Conservation (phyloP, 37 sponge, comb jelly and placozoan genomes). For the Petrosia ficiformis region DNA sequence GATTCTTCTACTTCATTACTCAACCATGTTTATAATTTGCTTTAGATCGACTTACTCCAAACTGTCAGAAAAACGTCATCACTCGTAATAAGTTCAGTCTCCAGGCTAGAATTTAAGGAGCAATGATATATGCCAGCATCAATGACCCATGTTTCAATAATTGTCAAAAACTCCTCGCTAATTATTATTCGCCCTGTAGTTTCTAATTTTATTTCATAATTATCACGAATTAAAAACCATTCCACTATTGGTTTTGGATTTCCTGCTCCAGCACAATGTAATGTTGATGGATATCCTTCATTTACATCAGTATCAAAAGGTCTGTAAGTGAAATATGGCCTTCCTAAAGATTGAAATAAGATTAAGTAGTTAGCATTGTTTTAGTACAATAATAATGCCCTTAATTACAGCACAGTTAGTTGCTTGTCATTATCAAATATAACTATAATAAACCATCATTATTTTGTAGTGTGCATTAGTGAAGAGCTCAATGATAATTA, state of each 20-base stretch:
- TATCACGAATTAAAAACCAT: slow-evolving; percentile 29
- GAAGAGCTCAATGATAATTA: too few relatives aligned
- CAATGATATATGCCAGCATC: slow-evolving; percentile 54
- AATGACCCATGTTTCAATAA: background rate
- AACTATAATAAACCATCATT: too few relatives aligned
- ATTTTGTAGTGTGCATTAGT: too few relatives aligned
- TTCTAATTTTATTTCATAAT: background rate
- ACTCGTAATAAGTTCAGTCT: background rate
- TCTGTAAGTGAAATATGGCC: slow-evolving; percentile 12
- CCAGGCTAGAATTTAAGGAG: slow-evolving; percentile 14
- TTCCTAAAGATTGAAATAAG: background rate
- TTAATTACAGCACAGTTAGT: too few relatives aligned
- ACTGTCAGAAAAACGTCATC: slow-evolving; percentile 17
- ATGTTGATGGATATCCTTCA: slow-evolving; percentile 8
- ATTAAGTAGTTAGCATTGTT: too few relatives aligned
- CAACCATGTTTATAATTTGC: background rate
- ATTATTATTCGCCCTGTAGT: slow-evolving; percentile 14
- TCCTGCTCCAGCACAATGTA: slow-evolving; percentile 42
- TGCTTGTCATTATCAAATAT: too few relatives aligned
- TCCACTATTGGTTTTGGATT: slow-evolving; percentile 37
- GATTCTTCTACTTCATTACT: too few relatives aligned
- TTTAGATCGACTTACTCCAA: slow-evolving; percentile 8
- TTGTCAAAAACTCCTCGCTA: slow-evolving; percentile 26
- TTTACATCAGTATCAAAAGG: slow-evolving; percentile 24
- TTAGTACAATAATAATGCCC: too few relatives aligned